Evolutionary conservation across 2,797 vertebrate species (phyloP).

Genomic region (Chelidonichthys spinosus): DNA sequence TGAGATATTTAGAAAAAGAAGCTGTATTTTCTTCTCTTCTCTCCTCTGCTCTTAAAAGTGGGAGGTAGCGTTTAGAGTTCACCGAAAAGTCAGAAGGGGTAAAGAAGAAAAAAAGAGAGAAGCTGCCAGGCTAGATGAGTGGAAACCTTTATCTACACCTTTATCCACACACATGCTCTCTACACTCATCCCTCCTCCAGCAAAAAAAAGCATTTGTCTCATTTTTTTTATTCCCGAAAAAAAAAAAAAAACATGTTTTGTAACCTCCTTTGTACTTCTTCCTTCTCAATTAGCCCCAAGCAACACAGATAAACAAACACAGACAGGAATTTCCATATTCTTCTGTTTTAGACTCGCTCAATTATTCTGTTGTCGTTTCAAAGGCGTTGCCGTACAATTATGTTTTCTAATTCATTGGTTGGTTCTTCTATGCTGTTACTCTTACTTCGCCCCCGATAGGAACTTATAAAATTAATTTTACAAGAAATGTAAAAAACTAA

Average conservation of each 20-base stretch:
- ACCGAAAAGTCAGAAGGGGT: constrained; percentile 72
- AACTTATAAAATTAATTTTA: not conserved
- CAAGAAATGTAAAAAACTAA: not conserved
- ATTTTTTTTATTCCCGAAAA: constrained; percentile 35
- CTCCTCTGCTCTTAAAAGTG: not conserved
- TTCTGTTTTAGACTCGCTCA: constrained; percentile 21
- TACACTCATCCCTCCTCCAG: constrained; percentile 56
- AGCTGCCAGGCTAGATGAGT: constrained; percentile 49
- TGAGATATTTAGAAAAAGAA: constrained; percentile 22
- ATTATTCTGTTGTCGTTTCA: constrained; percentile 15
- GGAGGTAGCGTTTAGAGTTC: constrained; percentile 68
- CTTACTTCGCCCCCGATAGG: not conserved
- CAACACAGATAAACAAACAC: constrained; percentile 14
- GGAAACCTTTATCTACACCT: constrained; percentile 53
- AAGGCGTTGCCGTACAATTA: constrained; percentile 15
- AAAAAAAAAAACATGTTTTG: constrained; percentile 35
- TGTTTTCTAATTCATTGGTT: not conserved
- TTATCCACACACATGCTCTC: constrained; percentile 50
- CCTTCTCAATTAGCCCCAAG: constrained; percentile 33
- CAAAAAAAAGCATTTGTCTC: constrained; percentile 55
- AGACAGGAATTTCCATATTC: not conserved
- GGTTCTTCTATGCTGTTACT: not conserved
- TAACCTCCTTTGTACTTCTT: constrained; percentile 50
- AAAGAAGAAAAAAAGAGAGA: constrained; percentile 44
- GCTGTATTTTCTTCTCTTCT: constrained; percentile 4